Percentiles rank a stretch among this genome's conserved stretches.
Conservation (phyloP, 2,888 invertebrate genomes). For the Alloplasta piceator region DNA sequence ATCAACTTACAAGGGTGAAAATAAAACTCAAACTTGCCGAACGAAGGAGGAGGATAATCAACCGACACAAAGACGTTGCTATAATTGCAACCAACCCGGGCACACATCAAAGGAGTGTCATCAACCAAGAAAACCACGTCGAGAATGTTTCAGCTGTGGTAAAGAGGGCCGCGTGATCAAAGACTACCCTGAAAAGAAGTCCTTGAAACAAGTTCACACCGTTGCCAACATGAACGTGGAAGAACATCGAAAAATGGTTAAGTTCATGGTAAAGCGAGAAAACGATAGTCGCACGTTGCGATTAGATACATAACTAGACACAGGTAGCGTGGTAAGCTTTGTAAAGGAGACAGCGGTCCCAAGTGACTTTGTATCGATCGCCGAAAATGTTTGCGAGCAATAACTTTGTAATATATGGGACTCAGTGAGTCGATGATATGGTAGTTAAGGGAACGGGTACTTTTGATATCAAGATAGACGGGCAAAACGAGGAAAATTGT, state of each 20-base stretch:
- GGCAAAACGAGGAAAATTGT: slow-evolving; percentile 5
- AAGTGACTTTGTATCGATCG: background rate
- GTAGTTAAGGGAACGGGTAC: slow-evolving; percentile 18
- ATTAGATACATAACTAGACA: slow-evolving; percentile 34
- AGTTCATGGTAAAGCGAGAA: slow-evolving; percentile 5
- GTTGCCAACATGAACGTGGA: background rate
- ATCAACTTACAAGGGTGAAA: background rate
- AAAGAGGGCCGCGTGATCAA: too few relatives aligned
- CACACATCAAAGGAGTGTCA: slow-evolving; percentile 16
- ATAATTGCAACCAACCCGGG: slow-evolving; percentile 3
- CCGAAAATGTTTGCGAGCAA: background rate
- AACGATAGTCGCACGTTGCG: slow-evolving; percentile 15
- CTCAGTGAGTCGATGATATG: too few relatives aligned
- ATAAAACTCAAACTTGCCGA: too few relatives aligned
- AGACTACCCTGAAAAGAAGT: slow-evolving; percentile 11
- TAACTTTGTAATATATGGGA: too few relatives aligned
- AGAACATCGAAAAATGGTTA: slow-evolving; percentile 13
- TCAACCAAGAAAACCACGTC: slow-evolving; percentile 1
- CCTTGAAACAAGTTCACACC: background rate
- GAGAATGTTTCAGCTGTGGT: too few relatives aligned
- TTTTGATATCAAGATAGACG: slow-evolving; percentile 4
- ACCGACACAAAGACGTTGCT: slow-evolving; percentile 13
- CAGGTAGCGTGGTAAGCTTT: slow-evolving; percentile 29
- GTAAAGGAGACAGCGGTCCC: slow-evolving; percentile 9
- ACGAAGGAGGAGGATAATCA: background rate